Evolutionary conservation across 2,113 vertebrate genomes (phyloP).

Genomic region (Garra rufa): DNA sequence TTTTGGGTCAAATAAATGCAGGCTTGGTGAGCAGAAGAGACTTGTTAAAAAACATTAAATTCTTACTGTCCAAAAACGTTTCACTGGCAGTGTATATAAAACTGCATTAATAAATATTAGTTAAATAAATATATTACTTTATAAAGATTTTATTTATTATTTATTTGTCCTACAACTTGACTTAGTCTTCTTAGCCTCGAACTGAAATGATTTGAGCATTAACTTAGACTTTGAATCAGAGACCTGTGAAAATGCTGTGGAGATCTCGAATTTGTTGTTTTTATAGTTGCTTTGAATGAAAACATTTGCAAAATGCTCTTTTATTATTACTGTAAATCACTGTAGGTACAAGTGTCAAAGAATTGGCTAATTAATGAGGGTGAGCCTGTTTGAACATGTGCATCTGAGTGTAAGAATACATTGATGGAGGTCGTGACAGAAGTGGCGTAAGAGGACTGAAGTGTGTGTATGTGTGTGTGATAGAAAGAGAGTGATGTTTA

Average conservation of each 20-base stretch:
- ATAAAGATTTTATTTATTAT: background rate
- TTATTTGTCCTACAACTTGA: background rate
- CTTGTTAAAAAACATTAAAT: too few species aligned
- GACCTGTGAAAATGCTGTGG: background rate
- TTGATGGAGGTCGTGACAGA: conserved; percentile 17
- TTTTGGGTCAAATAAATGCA: too few species aligned
- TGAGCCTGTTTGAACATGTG: conserved; percentile 3
- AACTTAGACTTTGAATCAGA: background rate
- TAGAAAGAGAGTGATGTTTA: conserved; percentile 1
- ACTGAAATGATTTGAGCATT: background rate
- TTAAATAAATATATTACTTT: background rate
- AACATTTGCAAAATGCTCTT: conserved; percentile 3
- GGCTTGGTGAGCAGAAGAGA: too few species aligned
- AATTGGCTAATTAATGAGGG: background rate
- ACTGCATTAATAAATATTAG: background rate
- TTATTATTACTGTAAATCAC: background rate
- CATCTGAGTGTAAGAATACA: conserved; percentile 12
- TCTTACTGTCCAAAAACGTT: too few species aligned
- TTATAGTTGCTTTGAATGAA: background rate
- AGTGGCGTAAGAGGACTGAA: background rate
- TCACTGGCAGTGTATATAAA: background rate
- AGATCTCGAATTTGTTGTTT: background rate
- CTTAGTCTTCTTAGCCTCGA: background rate
- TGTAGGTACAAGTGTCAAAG: background rate
- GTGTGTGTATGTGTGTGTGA: background rate